Evolutionary conservation across 92 coral and sea anemone species (phyloP).

Genomic region (Porites cylindrica): DNA sequence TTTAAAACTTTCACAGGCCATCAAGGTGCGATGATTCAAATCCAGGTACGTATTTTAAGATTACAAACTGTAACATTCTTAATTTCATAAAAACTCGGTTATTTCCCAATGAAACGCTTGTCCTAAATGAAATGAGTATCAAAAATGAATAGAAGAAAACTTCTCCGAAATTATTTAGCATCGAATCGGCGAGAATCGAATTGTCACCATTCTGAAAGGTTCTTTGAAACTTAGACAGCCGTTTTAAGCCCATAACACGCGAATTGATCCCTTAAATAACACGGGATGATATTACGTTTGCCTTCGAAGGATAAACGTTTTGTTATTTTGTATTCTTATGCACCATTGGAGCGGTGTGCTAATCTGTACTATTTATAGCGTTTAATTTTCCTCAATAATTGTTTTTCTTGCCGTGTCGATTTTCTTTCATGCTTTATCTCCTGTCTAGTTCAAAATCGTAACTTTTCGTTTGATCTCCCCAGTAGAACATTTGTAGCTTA

Average conservation of each 20-base stretch:
- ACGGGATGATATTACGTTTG: slow-evolving; percentile 1
- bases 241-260: slow-evolving; percentile 28
- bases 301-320: background rate
- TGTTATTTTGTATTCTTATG: slow-evolving; percentile 1
- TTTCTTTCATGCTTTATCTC: slow-evolving; percentile 1
- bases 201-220: slow-evolving; percentile 17
- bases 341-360: background rate
- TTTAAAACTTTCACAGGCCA: slow-evolving; percentile 84
- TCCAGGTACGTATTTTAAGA: slow-evolving; percentile 76
- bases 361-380: slow-evolving; percentile 26
- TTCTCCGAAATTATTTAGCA: slow-evolving; percentile 7
- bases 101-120: slow-evolving; percentile 19
- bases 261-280: slow-evolving; percentile 15
- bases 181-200: slow-evolving; percentile 9
- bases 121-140: slow-evolving; percentile 1
- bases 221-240: slow-evolving; percentile 27
- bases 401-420: slow-evolving; percentile 22
- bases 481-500: background rate
- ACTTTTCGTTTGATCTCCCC: no score
- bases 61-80: background rate
- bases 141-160: slow-evolving; percentile 31
- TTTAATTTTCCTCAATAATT: slow-evolving; percentile 5
- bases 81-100: slow-evolving; percentile 26
- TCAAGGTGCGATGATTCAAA: slow-evolving; percentile 75
- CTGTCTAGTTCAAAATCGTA: background rate